A percentile compares a stretch with the other conserved stretches of the same genome.
Evolutionary conservation across 2,888 invertebrate species (phyloP).

Genomic region (Meiosimyza decipiens): DNA sequence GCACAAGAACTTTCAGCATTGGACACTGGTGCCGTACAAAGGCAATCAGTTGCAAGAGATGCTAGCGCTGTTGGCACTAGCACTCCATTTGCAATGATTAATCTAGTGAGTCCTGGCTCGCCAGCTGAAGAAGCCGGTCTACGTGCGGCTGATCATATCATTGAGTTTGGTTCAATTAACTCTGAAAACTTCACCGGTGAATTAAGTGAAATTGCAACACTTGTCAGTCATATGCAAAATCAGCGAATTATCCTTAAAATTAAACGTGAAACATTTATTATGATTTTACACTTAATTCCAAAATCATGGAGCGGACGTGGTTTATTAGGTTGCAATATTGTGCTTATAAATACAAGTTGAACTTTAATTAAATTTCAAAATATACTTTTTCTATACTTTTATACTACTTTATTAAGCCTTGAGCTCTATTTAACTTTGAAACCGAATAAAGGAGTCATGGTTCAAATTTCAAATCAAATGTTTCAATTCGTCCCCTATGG

Average conservation of each 20-base stretch:
- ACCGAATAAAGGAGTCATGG: too few relatives aligned
- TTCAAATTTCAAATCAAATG: too few relatives aligned
- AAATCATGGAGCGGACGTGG: constrained; percentile 83
- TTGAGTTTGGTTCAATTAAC: constrained; percentile 84
- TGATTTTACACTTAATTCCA: constrained; percentile 75
- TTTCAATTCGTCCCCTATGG: too few relatives aligned
- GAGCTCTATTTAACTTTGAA: too few relatives aligned
- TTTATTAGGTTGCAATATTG: constrained; percentile 79
- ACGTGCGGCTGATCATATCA: constrained; percentile 74
- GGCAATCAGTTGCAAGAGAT: constrained; percentile 41
- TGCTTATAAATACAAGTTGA: constrained; percentile 57
- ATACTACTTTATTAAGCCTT: too few relatives aligned
- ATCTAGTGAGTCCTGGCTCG: constrained; percentile 78
- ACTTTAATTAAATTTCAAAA: constrained; percentile 32
- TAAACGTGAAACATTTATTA: constrained; percentile 68
- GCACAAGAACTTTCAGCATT: constrained; percentile 45
- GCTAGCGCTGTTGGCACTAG: too few relatives aligned
- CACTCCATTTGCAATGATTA: constrained; percentile 76
- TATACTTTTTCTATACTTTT: too few relatives aligned
- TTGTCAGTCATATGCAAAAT: constrained; percentile 75
- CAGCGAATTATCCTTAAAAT: constrained; percentile 69
- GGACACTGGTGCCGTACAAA: constrained; percentile 50
- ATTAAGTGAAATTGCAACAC: constrained; percentile 75
- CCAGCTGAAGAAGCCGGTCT: constrained; percentile 87
- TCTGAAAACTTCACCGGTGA: constrained; percentile 75